Percentiles rank a stretch among this genome's conserved stretches.
Conservation (phyloP, 2,888 invertebrate genomes). For the Cryptocephalus primarius region DNA sequence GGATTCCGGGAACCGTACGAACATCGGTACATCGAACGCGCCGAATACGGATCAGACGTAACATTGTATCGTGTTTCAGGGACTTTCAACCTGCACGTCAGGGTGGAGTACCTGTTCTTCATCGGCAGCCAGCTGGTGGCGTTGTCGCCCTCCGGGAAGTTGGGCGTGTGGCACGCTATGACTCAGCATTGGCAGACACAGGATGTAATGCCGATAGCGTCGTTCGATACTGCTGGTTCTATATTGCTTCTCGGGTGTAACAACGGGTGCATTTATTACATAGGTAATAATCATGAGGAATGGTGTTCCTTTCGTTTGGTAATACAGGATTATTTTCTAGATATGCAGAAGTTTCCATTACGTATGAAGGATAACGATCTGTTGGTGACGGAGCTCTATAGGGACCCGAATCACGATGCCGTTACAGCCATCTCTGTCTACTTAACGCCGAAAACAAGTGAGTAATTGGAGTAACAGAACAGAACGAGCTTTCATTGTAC, state of each 20-base stretch:
- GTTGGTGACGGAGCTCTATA: conserved; percentile 90
- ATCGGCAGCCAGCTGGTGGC: conserved; percentile 98
- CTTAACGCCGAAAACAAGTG: conserved; percentile 97
- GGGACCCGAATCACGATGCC: conserved; percentile 88
- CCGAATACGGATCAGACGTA: background rate
- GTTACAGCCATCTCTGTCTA: conserved; percentile 98
- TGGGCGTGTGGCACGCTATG: conserved; percentile 99
- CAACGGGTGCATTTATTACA: conserved; percentile 94
- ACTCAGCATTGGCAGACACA: conserved; percentile 98
- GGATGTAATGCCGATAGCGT: conserved; percentile 89
- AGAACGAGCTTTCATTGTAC: too few species aligned
- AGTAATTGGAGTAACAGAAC: conserved; percentile 33
- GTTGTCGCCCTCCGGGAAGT: conserved; percentile 80
- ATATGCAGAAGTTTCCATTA: conserved; percentile 98
- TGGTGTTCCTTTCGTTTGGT: background rate
- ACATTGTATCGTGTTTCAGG: conserved; percentile 40
- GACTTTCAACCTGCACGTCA: conserved; percentile 81
- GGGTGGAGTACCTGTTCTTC: conserved; percentile 92
- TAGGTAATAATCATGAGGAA: conserved; percentile 49
- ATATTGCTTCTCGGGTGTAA: conserved; percentile 91
- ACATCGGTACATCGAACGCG: conserved; percentile 45
- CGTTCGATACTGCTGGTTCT: conserved; percentile 94
- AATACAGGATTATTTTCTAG: conserved; percentile 37
- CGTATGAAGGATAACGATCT: conserved; percentile 99
- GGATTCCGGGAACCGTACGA: conserved; percentile 62